phyloP scores from a whole-genome alignment of 1,140 invertebrate genomes.

The Philotrypesis tridentata region DNA sequence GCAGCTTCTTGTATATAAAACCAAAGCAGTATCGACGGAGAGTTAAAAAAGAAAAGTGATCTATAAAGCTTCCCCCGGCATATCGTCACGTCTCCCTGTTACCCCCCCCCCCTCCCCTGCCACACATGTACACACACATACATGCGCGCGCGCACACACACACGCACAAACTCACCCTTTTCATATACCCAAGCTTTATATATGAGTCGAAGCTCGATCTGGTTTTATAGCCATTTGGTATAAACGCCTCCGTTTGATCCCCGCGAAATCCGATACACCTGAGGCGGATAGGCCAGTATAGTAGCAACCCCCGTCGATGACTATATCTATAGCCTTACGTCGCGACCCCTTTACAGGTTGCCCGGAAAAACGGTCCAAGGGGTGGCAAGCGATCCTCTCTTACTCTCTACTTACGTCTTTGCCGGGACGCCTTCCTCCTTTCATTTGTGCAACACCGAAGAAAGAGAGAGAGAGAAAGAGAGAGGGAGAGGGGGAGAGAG shows the following conservation, averaged over 20 bases:
- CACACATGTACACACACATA: too few relatives aligned
- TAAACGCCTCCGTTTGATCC: constrained; percentile 60
- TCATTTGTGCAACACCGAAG: constrained; percentile 13
- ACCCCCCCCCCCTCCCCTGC: too few relatives aligned
- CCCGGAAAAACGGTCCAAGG: constrained; percentile 15
- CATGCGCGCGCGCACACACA: constrained; percentile 37
- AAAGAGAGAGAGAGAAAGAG: neutral
- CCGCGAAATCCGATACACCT: constrained; percentile 55
- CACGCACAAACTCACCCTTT: neutral
- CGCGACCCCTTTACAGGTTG: constrained; percentile 29
- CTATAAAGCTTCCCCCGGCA: neutral
- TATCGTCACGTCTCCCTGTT: constrained; percentile 7
- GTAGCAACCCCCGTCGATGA: neutral
- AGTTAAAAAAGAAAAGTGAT: neutral
- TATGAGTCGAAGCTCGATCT: constrained; percentile 46
- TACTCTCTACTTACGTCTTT: constrained; percentile 39
- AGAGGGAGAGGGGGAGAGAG: too few relatives aligned
- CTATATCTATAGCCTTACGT: neutral
- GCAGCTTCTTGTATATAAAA: constrained; percentile 6
- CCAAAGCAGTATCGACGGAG: neutral
- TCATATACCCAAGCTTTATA: constrained; percentile 31
- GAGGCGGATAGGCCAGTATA: constrained; percentile 42
- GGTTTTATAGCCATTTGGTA: constrained; percentile 67
- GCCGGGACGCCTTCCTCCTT: constrained; percentile 15
- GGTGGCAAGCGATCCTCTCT: constrained; percentile 22